Base-by-base conservation (phyloP, 2,797 vertebrate species). In the Poeciliopsis paucimaculata region DNA sequence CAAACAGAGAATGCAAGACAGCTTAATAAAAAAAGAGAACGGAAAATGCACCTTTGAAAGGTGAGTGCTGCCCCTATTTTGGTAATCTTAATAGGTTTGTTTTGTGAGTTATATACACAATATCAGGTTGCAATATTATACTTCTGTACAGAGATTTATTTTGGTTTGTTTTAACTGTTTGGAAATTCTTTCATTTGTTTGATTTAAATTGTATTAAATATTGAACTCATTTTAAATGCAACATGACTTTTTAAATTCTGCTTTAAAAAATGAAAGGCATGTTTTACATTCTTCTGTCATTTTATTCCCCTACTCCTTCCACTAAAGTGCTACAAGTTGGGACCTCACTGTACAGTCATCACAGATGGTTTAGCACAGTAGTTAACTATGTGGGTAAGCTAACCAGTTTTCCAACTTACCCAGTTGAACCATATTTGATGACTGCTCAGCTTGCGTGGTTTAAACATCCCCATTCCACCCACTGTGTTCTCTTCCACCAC, bases 81-180 rank as follows among this genome's bases (percentile, higher is more conserved):
- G 84, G 88, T 85, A 60, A 84, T 86, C 79, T 73, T 87, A 86
- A 87, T 87, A 88, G 87, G 85, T 93, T 90, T 89, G 90, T 86
- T 93, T 92, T 93, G 93, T 92, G 88, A 95, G 91, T 94, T 94
- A 93, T 95, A 96, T 96, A 95, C 95, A 95, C 94, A 96, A 95
- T 95, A 95, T 96, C 95, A 96, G 95, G 95, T 95, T 95, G 95
- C 95, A 96, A 96, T 95, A 95, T 95, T 94, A 95, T 93, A 90
- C 83, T 94, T 92, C 83, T 95, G 94, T 95, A 95, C 92, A 95
- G 90, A 93, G 62, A 93, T 89, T 81, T 90, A 81, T 62, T 62
- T 60, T 60, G 55, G 26, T 60, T 90, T 66, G 90, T 90, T 95
- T 93, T 91, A 82, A 91, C 82, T 92, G 91, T 93, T 90, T 83